Conservation (phyloP, 1,140 invertebrate genomes). For the Drosophila lini region DNA sequence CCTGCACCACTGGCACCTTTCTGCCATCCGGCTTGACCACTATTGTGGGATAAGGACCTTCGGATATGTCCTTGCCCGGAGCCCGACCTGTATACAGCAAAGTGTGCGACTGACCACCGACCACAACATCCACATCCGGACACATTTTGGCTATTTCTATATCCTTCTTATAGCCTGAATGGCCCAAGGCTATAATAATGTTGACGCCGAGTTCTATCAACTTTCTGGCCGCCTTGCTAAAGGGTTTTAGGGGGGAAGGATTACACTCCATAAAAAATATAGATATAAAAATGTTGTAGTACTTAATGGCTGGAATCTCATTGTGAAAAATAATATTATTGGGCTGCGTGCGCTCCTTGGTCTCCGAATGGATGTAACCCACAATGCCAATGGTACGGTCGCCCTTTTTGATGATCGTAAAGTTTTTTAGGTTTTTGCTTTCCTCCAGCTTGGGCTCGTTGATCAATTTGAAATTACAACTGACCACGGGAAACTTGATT, state of each 20-base stretch:
- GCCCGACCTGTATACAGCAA: slow-evolving; percentile 86
- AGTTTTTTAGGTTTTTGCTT: slow-evolving; percentile 85
- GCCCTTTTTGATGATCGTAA: slow-evolving; percentile 87
- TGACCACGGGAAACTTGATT: slow-evolving; percentile 89
- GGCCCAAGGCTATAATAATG: slow-evolving; percentile 95
- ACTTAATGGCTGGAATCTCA: slow-evolving; percentile 89
- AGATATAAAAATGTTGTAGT: not conserved
- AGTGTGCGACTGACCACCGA: slow-evolving; percentile 95
- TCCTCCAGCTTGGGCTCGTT: slow-evolving; percentile 87
- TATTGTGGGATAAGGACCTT: slow-evolving; percentile 92
- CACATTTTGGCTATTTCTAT: slow-evolving; percentile 91
- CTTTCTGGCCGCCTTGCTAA: slow-evolving; percentile 86
- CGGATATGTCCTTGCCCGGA: slow-evolving; percentile 71
- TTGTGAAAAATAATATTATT: slow-evolving; percentile 89
- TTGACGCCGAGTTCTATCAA: slow-evolving; percentile 88
- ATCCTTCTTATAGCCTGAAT: slow-evolving; percentile 93
- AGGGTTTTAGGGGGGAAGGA: no score
- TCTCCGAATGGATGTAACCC: slow-evolving; percentile 94
- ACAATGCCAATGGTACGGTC: slow-evolving; percentile 91
- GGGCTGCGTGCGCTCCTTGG: slow-evolving; percentile 87
- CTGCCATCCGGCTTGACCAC: slow-evolving; percentile 89
- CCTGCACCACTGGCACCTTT: slow-evolving; percentile 93
- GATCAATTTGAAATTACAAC: slow-evolving; percentile 90
- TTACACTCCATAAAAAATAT: fast-evolving
- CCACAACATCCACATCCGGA: slow-evolving; percentile 92